These are phyloP conservation scores for Slavum lentiscoides DNA, from an alignment of 2,888 invertebrate genomes.

Conservation along the genomic window DNA sequence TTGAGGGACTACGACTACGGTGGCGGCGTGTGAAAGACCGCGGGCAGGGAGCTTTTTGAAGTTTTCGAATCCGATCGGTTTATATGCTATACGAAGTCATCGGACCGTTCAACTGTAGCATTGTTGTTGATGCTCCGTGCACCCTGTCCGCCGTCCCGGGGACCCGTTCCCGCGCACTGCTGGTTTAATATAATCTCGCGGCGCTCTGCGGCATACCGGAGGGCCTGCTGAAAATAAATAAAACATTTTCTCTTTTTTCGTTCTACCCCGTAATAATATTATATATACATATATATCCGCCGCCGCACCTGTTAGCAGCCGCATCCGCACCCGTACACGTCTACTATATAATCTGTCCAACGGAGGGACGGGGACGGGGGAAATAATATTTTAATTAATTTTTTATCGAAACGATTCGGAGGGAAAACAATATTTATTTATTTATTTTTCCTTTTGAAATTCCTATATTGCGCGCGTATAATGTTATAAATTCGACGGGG, in stretches of 20 bases:
- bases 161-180: not conserved
- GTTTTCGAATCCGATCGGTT: slow-evolving; percentile 46
- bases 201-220: not conserved
- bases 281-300: no score
- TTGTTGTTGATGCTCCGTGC: slow-evolving; percentile 26
- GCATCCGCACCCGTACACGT: not conserved
- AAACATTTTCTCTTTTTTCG: not conserved
- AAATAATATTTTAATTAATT: no score
- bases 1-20: no score
- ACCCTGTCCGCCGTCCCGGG: not conserved
- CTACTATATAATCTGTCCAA: not conserved
- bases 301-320: slow-evolving; percentile 13
- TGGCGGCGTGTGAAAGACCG: no score
- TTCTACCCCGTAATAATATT: no score
- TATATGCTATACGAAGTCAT: slow-evolving; percentile 27
- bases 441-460: not conserved
- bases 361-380: no score
- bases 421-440: slow-evolving; percentile 13
- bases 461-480: no score
- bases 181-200: slow-evolving; percentile 41
- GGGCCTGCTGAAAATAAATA: slow-evolving; percentile 14
- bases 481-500: no score
- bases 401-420: no score
- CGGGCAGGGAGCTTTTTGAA: slow-evolving; percentile 24
- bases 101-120: slow-evolving; percentile 48